Evolutionary conservation across 2,888 invertebrate genomes (phyloP).

Genomic region (Dioctria linearis): DNA sequence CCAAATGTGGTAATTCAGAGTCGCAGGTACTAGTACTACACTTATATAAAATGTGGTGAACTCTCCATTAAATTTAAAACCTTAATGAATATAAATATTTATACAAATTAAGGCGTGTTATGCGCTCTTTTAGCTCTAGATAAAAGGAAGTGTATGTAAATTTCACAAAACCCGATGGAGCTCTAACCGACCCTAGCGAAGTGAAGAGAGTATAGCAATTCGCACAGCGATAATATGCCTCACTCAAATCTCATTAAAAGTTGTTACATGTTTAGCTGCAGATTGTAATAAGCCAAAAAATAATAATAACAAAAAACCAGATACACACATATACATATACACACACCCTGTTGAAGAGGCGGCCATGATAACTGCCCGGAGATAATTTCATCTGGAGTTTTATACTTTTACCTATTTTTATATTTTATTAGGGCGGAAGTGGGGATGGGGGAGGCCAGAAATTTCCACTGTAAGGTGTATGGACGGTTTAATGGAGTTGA

Average conservation of each 20-base stretch:
- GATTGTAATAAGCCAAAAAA: background rate
- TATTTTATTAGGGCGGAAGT: background rate
- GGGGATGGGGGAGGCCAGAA: too few relatives aligned
- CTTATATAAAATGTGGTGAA: slow-evolving; percentile 4
- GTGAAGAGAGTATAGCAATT: too few relatives aligned
- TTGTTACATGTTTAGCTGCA: background rate
- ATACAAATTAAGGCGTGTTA: slow-evolving; percentile 13
- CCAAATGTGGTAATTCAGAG: background rate
- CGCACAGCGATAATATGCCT: background rate
- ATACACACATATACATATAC: background rate
- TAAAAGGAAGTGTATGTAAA: background rate
- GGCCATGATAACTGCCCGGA: background rate
- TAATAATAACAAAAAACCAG: background rate
- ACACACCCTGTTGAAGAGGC: background rate
- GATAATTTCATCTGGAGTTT: background rate
- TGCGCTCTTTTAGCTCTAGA: slow-evolving; percentile 7
- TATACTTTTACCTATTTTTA: background rate
- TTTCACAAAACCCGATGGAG: background rate
- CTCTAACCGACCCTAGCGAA: background rate
- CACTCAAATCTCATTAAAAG: slow-evolving; percentile 1
- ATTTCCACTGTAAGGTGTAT: too few relatives aligned
- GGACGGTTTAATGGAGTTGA: too few relatives aligned
- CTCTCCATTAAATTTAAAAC: slow-evolving; percentile 8
- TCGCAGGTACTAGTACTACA: background rate
- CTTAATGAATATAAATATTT: slow-evolving; percentile 27